Evolutionary conservation across 2,113 vertebrate species (phyloP).

Genomic region (Ceyx margarethae): DNA sequence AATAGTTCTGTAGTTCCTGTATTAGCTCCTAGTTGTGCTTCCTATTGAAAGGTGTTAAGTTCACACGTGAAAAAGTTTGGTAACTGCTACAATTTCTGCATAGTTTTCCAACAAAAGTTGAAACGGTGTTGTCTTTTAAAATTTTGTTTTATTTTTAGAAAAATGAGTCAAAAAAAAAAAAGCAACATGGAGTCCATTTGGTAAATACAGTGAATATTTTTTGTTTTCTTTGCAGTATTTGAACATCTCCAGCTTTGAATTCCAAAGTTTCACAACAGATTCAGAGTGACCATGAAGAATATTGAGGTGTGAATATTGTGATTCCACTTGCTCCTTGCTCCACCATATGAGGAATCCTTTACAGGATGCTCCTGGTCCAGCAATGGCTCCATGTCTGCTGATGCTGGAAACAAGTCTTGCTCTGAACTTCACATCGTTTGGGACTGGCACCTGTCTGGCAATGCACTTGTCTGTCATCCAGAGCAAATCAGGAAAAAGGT

Average conservation of each 20-base stretch:
- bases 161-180: neutral
- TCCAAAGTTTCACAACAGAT: neutral
- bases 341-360: neutral
- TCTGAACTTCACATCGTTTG: neutral
- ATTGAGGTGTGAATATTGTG: neutral
- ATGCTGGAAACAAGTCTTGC: neutral
- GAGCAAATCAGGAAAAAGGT: neutral
- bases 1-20: neutral
- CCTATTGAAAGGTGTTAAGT: neutral
- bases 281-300: neutral
- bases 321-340: neutral
- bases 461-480: neutral
- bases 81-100: neutral
- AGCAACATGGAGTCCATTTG: neutral
- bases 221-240: neutral
- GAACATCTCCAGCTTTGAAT: neutral
- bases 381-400: neutral
- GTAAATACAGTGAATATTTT: neutral
- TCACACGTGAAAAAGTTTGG: neutral
- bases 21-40: neutral
- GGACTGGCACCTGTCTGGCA: neutral
- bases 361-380: neutral
- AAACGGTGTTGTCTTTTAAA: neutral
- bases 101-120: neutral
- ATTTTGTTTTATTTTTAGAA: neutral